Base-by-base conservation (phyloP, 2,888 invertebrate species). In the Proisotoma minuta region DNA sequence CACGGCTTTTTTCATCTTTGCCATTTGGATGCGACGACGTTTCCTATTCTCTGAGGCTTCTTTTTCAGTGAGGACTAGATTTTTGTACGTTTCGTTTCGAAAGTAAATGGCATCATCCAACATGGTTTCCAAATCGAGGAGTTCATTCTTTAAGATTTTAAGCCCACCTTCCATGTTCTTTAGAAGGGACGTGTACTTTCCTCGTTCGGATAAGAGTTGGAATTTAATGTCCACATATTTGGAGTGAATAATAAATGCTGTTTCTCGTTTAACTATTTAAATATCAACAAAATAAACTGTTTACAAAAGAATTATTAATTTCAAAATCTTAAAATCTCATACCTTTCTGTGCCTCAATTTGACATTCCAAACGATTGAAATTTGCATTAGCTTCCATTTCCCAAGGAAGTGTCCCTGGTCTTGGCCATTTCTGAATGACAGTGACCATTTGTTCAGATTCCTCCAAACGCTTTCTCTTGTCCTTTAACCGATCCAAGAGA, bases 1-100 rank as follows among this genome's bases (percentile, higher is more conserved):
- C 10, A 73, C 73, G 10, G 73, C 73, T 52, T 68, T 71, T 47
- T 72, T 73, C 70, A 73, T 73, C 50, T 68, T 70, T 2, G 64
- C 65, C 72, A 73, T 73, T 66, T 72, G 72, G 3, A 63, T 62
- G 26, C 66, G 28, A 27, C 73, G 59, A 22, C 64, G 62, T 43
- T 66, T 68, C 2, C 71, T 62, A 26, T 73, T 73, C 29, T 71
- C 69, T 4, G 65, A 62, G 1, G 71, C 70, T 60, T 72, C 71
- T 52, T 68, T 70, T 27, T 73, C 71, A 0, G 72, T 72, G n/a
- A 71, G 50, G 1, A 47, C 39, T 0, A 73, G 59, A 48, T 70
- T 72, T 47, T 63, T 66, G 18, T 57, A 52, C 2, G 71, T 66
- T n/a, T 73, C 73, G 22, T 69, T 65, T 28, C 65, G 59, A 40